Conservation (phyloP, 2,113 vertebrate species). For the Daphoenositta chrysoptera region DNA sequence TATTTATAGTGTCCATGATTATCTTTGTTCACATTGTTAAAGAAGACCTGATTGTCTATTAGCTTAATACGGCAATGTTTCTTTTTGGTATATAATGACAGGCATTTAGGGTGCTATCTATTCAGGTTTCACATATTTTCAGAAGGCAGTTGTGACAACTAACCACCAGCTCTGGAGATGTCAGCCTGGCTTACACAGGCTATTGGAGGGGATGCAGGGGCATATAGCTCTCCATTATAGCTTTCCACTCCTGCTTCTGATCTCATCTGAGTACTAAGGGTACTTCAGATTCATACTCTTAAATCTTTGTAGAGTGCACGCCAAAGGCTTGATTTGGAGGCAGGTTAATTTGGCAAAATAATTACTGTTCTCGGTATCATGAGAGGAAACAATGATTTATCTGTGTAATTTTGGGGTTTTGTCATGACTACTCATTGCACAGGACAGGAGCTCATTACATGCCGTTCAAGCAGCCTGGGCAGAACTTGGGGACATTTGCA, state of each 20-base stretch:
- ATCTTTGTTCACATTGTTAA: background rate
- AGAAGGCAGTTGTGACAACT: background rate
- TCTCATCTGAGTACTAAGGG: background rate
- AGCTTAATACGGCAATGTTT: background rate
- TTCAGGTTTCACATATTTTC: background rate
- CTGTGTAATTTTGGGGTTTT: background rate
- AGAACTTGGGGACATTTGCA: background rate
- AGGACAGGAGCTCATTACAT: background rate
- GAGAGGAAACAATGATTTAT: constrained; percentile 11
- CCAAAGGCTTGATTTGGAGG: background rate
- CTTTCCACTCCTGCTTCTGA: background rate
- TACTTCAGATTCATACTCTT: background rate
- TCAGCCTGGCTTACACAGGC: background rate
- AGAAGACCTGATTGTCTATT: background rate
- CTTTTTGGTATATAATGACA: background rate
- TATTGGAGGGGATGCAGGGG: background rate
- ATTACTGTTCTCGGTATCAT: background rate
- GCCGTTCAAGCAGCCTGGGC: background rate
- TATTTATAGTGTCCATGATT: background rate
- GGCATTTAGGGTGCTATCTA: background rate
- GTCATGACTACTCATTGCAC: background rate
- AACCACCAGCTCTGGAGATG: background rate
- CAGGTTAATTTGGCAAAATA: constrained; percentile 13
- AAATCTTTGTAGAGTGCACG: background rate
- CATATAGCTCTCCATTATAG: background rate